These are phyloP conservation scores for Polydrusus pterygomalis DNA, from an alignment of 2,888 invertebrate species.

Conservation along the genomic window DNA sequence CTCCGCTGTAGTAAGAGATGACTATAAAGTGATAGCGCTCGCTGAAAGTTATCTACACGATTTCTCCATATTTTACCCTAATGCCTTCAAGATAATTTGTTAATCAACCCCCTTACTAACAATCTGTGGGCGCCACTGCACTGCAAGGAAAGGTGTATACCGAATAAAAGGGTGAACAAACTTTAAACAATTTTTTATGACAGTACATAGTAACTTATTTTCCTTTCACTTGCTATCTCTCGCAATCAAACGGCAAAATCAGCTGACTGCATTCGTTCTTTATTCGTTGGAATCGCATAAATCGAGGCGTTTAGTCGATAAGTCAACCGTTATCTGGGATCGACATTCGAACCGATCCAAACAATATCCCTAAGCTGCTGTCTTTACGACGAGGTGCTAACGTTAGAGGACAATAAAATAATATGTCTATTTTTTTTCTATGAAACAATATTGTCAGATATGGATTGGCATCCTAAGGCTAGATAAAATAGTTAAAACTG, in stretches of 20 bases:
- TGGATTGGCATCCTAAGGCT: no score
- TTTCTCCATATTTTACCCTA: no score
- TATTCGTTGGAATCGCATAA: constrained; percentile 64
- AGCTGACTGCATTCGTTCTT: constrained; percentile 63
- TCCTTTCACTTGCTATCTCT: constrained; percentile 36
- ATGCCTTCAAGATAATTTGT: no score
- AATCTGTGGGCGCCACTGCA: no score
- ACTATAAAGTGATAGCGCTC: no score
- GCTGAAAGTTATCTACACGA: no score
- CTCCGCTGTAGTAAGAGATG: no score
- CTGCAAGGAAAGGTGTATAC: no score
- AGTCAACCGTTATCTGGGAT: constrained; percentile 66
- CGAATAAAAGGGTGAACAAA: neutral
- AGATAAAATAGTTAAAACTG: no score
- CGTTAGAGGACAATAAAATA: neutral
- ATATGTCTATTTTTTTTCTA: no score
- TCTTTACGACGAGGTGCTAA: constrained; percentile 12
- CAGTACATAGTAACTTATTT: constrained; percentile 3
- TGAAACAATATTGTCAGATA: no score
- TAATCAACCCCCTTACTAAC: no score
- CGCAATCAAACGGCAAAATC: constrained; percentile 62
- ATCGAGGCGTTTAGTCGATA: constrained; percentile 62
- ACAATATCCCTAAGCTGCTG: constrained; percentile 48
- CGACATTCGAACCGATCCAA: constrained; percentile 57
- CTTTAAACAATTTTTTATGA: constrained; percentile 7